These are phyloP conservation scores for Tipula helvola DNA, from an alignment of 2,888 invertebrate species.

Conservation along the genomic window DNA sequence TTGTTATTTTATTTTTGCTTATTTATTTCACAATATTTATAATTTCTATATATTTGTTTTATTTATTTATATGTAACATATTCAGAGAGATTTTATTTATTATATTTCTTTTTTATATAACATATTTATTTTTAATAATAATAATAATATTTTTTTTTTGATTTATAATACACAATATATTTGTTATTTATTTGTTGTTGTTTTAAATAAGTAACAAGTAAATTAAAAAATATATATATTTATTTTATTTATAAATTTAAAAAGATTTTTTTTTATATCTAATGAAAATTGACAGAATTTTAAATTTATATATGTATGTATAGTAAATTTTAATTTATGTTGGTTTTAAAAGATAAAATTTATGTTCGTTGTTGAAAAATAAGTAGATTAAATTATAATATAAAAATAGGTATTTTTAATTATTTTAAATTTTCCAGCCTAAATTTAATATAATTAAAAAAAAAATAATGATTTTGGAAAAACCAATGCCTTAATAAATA, in stretches of 20 bases:
- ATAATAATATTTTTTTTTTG: background rate
- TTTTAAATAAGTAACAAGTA: background rate
- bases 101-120: background rate
- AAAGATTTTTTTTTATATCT: background rate
- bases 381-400: background rate
- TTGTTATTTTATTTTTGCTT: background rate
- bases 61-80: background rate
- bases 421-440: background rate
- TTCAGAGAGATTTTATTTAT: background rate
- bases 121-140: background rate
- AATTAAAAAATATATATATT: background rate
- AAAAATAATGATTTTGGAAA: background rate
- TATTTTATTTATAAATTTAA: background rate
- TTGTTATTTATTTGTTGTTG: background rate
- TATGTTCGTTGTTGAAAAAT: background rate
- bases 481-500: background rate
- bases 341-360: background rate
- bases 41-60: background rate
- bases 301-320: background rate
- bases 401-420: background rate
- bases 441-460: background rate
- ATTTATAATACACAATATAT: background rate
- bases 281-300: background rate
- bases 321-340: background rate
- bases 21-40: background rate